Percentiles rank a stretch among this genome's conserved stretches.
phyloP scores from a whole-genome alignment of 64 coral and sea anemone species.

The Pachyseris speciosa region DNA sequence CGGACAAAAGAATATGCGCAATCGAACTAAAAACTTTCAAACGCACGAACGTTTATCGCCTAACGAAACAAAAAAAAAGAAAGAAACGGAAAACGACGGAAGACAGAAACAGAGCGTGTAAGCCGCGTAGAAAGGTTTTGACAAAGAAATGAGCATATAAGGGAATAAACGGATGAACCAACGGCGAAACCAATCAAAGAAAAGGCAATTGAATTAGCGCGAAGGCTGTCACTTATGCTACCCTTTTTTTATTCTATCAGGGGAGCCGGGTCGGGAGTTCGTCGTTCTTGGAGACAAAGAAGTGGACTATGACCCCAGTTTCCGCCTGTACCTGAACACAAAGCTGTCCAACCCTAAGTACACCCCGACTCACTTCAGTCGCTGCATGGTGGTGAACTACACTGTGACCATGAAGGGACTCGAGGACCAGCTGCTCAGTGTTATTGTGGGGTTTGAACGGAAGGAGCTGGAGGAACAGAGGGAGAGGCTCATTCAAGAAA shows the following conservation, averaged over 20 bases:
- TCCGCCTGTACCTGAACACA: conserved; percentile 97
- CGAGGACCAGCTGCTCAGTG: conserved; percentile 93
- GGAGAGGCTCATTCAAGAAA: conserved; percentile 98
- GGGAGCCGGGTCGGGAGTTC: conserved; percentile 94
- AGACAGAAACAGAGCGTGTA: too few relatives aligned
- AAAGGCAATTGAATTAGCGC: too few relatives aligned
- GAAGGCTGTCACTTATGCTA: neutral
- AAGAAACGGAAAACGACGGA: too few relatives aligned
- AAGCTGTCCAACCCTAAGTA: conserved; percentile 98
- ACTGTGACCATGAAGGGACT: conserved; percentile 94
- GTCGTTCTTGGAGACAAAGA: conserved; percentile 94
- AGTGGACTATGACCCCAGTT: conserved; percentile 96
- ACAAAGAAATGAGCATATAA: neutral
- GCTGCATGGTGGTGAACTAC: conserved; percentile 97
- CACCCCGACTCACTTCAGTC: conserved; percentile 94
- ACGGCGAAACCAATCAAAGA: neutral
- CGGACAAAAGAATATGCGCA: too few relatives aligned
- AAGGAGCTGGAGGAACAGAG: conserved; percentile 98
- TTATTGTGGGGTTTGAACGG: conserved; percentile 97
- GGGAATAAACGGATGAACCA: neutral
- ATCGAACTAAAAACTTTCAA: too few relatives aligned
- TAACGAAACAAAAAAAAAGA: too few relatives aligned
- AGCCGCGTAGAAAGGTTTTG: too few relatives aligned
- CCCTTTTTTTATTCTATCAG: neutral
- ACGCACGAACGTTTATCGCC: too few relatives aligned